phyloP scores from a whole-genome alignment of 2,888 invertebrate species.

The Hemistola chrysoprasaria region DNA sequence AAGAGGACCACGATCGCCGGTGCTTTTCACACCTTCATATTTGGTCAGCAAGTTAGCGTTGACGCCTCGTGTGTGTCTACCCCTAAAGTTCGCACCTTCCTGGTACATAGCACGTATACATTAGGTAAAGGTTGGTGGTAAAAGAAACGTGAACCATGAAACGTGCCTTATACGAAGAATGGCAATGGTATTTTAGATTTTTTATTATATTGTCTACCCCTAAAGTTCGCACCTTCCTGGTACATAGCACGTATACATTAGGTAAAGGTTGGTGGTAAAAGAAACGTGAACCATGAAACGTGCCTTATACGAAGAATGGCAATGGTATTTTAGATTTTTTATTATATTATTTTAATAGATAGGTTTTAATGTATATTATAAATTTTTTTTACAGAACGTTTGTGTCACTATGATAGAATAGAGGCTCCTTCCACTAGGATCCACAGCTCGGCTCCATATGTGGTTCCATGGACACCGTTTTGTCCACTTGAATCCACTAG shows the following conservation, averaged over 20 bases:
- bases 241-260: conserved; percentile 69
- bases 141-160: too few relatives aligned
- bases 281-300: too few relatives aligned
- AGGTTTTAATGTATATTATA: too few relatives aligned
- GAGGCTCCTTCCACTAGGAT: too few relatives aligned
- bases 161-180: background rate
- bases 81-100: conserved; percentile 74
- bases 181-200: too few relatives aligned
- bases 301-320: background rate
- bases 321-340: too few relatives aligned
- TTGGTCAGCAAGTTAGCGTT: conserved; percentile 71
- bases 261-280: conserved; percentile 45
- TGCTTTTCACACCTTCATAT: conserved; percentile 80
- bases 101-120: conserved; percentile 64
- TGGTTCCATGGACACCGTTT: too few relatives aligned
- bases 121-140: conserved; percentile 53
- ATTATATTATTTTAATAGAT: too few relatives aligned
- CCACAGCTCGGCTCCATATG: too few relatives aligned
- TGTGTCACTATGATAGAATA: too few relatives aligned
- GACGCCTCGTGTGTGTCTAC: conserved; percentile 75
- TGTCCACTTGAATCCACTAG: too few relatives aligned
- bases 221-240: conserved; percentile 69
- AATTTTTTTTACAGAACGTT: too few relatives aligned
- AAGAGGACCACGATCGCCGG: conserved; percentile 55
- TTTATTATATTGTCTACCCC: conserved; percentile 54